phyloP scores from a whole-genome alignment of 2,113 vertebrate genomes.

The Scomber japonicus region DNA sequence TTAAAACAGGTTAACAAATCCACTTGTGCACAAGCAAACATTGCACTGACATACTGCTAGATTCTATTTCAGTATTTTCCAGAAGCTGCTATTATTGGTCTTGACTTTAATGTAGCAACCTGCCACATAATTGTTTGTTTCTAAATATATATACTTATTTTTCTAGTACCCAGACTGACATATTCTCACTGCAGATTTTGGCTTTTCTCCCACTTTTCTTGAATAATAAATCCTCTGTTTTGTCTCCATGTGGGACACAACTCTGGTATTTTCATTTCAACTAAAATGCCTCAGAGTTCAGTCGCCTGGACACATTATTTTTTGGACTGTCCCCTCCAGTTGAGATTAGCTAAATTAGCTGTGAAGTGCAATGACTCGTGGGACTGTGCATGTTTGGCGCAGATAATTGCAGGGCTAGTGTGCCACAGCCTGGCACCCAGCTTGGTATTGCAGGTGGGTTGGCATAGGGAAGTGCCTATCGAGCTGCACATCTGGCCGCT shows the following conservation, averaged over 20 bases:
- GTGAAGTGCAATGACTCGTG: slow-evolving; percentile 82
- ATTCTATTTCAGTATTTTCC: too few species aligned
- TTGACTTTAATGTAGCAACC: too few species aligned
- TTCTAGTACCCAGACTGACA: too few species aligned
- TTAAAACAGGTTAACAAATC: too few species aligned
- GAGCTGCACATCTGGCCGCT: slow-evolving; percentile 79
- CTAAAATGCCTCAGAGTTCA: slow-evolving; percentile 65
- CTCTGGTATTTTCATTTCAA: slow-evolving; percentile 53
- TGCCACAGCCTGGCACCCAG: slow-evolving; percentile 69
- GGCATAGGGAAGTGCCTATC: slow-evolving; percentile 73
- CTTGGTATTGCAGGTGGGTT: slow-evolving; percentile 80
- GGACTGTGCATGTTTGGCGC: slow-evolving; percentile 77
- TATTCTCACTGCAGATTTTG: too few species aligned
- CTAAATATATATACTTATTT: too few species aligned
- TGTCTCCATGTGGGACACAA: slow-evolving; percentile 35
- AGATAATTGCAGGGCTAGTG: slow-evolving; percentile 77
- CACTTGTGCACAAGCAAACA: too few species aligned
- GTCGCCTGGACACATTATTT: slow-evolving; percentile 68
- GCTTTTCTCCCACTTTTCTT: too few species aligned
- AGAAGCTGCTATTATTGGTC: too few species aligned
- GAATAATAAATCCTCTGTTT: neutral
- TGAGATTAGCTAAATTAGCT: slow-evolving; percentile 84
- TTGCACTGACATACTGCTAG: too few species aligned
- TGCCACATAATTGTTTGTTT: too few species aligned
- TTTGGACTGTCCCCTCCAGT: slow-evolving; percentile 78